Conservation (phyloP, 2,113 vertebrate species). For the Antennarius striatus region DNA sequence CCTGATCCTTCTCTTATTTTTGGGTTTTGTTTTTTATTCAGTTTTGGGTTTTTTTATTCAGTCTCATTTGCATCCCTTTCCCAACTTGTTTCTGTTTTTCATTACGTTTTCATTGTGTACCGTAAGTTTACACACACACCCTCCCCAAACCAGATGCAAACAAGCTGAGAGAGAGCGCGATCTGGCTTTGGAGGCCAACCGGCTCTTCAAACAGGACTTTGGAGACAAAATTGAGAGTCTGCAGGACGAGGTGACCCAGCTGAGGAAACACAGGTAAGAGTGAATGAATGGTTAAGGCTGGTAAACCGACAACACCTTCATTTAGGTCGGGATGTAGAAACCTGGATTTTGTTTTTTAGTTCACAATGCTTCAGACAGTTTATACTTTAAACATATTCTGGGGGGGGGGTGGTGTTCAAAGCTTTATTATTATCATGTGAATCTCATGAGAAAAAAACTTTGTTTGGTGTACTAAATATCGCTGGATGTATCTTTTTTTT, state of each 20-base stretch:
- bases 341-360: too few species aligned
- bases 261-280: constrained; percentile 86
- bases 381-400: too few species aligned
- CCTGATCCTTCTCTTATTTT: background rate
- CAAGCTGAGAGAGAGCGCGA: constrained; percentile 87
- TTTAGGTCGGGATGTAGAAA: too few species aligned
- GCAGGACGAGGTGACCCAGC: constrained; percentile 89
- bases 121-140: constrained; percentile 89
- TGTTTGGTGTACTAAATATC: too few species aligned
- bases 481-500: too few species aligned
- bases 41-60: background rate
- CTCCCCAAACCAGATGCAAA: constrained; percentile 88
- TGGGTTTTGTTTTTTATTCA: background rate
- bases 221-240: constrained; percentile 97
- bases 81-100: constrained; percentile 19
- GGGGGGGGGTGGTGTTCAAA: too few species aligned
- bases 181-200: constrained; percentile 88
- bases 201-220: constrained; percentile 97
- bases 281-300: background rate
- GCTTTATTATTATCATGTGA: too few species aligned
- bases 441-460: too few species aligned
- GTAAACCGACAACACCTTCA: too few species aligned
- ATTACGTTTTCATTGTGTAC: constrained; percentile 80
- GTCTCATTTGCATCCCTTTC: background rate
- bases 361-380: too few species aligned